Evolutionary conservation across 2,888 invertebrate species (phyloP), one percentile per base, ranked within the genome.

Genomic region (Thumatha senex): DNA sequence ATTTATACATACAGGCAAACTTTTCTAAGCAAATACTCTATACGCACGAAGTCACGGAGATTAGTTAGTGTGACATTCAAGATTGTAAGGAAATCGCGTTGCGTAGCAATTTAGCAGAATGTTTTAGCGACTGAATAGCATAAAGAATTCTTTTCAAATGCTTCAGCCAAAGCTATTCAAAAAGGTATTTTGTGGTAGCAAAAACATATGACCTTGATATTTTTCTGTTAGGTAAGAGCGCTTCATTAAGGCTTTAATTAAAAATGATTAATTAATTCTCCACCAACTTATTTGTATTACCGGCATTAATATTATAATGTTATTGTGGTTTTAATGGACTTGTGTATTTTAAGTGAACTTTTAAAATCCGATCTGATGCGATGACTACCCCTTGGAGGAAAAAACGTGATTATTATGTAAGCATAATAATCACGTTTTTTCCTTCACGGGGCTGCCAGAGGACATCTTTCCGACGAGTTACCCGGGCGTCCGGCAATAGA

Each of bases 251-350:
- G 18, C 67, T 60, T 62, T 76, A 78, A 80, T 76, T 78, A 74
- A 76, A 74, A 65, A 70, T 75, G 72, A 76, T 80, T 78, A 72
- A 80, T 80, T 79, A 80, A 71, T 71, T 67, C 67, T 61, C 68
- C 65, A 63, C 64, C 64, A 63, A 70, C 72, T 73, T 72, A 74
- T 77, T 78, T 66, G 68, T 70, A 68, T 72, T 67, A 71, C 67
- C 65, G 61, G 5, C 36, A 24, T 24, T 24, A 24, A 24, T 24
- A 24, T 24, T 24, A 24, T 24, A 24, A 24, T 24, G 18, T 24
- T 24, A 24, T 24, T 24, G 18, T 24, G 5, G 18, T 24, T 24
- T 24, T 24, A 24, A 24, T 24, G 18, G 18, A 24, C 18, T 24
- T 24, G 18, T 24, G 18, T 2, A 5, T 24, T 24, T 24, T 4